Evolutionary conservation across 2,888 invertebrate genomes (phyloP), one percentile per base, ranked within the genome.

Genomic region (Euzetes globulus): DNA sequence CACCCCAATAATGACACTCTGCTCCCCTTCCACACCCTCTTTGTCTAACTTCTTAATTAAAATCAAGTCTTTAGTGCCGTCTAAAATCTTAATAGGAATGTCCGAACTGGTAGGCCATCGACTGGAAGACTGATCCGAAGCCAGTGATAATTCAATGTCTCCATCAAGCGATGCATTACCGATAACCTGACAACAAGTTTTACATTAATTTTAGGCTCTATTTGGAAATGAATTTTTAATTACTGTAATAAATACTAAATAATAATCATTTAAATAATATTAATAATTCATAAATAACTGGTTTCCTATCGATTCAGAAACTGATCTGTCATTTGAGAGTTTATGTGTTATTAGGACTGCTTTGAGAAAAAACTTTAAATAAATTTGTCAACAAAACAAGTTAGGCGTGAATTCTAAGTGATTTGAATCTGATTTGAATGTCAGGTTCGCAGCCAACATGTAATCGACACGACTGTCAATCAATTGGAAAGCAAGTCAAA

Each of bases 21-120:
- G 52, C 37, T 78, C 78, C 25, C 78, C 79, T 63, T 78, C 77
- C 4, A 74, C 71, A 29, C 80, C 80, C 78, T 82, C 82, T 78
- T 94, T 91, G 83, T 94, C 94, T 74, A 94, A 84, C 68, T 88
- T 87, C 47, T 89, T 86, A 52, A 88, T 87, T 47, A 94, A 85
- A 1, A 91, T 90, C 72, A 94, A 83, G 82, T 93, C 91, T 82
- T 91, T 91, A 72, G 90, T 88, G 72, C 90, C 89, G 0, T 90
- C 85, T 33, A 88, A 86, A 79, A 94, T 90, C 76, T 87, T 86
- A 50, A 94, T 88, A 1, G 79, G 78, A 65, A 73, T 29, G 17
- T 19, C 19, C 0, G 75, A 47, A 41, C 55, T 55, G 55, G 58
- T 37, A 7, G 65, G 37, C 52, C 47, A 0, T 91, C 92, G 75